phyloP scores from a whole-genome alignment of 2,888 invertebrate genomes.

The Eupithecia centaureata region DNA sequence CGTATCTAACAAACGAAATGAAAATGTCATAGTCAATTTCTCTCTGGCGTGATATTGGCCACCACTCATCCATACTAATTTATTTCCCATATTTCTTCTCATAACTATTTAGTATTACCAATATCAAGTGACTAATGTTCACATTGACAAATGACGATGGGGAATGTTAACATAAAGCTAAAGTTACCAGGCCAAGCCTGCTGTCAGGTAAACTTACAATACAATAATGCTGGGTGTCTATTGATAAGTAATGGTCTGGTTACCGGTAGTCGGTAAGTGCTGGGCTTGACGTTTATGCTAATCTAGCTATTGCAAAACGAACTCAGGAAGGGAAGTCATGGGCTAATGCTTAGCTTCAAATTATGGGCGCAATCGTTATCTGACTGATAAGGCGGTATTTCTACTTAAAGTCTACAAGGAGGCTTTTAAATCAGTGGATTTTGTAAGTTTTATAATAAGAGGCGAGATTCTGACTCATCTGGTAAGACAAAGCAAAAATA shows the following conservation, averaged over 20 bases:
- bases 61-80: neutral
- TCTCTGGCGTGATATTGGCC: neutral
- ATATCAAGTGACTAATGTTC: slow-evolving; percentile 7
- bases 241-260: slow-evolving; percentile 29
- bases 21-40: neutral
- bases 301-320: slow-evolving; percentile 12
- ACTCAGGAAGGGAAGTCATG: slow-evolving; percentile 4
- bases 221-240: slow-evolving; percentile 27
- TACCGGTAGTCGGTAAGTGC: slow-evolving; percentile 37
- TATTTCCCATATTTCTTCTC: neutral
- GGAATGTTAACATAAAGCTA: slow-evolving; percentile 27
- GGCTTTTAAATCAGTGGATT: neutral
- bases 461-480: neutral
- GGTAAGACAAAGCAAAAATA: neutral
- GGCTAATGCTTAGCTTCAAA: slow-evolving; percentile 2
- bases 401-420: neutral
- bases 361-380: neutral
- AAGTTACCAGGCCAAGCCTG: slow-evolving; percentile 24
- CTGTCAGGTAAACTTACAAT: slow-evolving; percentile 29
- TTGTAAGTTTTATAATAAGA: too few species aligned
- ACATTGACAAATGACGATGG: slow-evolving; percentile 14
- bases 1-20: neutral
- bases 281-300: slow-evolving; percentile 40
- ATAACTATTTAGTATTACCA: neutral
- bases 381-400: neutral